Conservation (phyloP, 1,140 invertebrate genomes). For the Lepidostoma basale region DNA sequence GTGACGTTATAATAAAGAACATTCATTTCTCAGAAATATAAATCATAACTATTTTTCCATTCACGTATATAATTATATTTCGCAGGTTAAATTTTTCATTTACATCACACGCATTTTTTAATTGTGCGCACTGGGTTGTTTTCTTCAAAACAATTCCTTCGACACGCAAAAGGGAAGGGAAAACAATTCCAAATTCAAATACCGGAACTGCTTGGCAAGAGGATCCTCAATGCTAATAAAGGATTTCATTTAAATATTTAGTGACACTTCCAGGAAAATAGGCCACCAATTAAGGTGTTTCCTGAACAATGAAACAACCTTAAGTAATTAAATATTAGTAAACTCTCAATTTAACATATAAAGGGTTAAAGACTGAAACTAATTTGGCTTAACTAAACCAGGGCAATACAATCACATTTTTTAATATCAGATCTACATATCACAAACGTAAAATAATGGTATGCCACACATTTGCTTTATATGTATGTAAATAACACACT, state of each 20-base stretch:
- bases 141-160: too few relatives aligned
- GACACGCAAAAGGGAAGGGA: background rate
- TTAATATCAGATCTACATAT: background rate
- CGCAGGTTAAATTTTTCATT: background rate
- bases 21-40: background rate
- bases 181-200: background rate
- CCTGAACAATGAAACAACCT: background rate
- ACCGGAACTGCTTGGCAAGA: background rate
- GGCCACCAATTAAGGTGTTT: too few relatives aligned
- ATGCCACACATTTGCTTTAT: too few relatives aligned
- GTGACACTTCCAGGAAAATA: background rate
- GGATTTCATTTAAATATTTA: background rate
- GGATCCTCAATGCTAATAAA: background rate
- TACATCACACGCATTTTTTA: background rate
- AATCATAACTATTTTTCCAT: background rate
- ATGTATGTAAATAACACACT: too few relatives aligned
- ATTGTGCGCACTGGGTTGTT: too few relatives aligned
- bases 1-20: background rate
- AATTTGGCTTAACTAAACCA: too few relatives aligned
- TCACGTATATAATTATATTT: background rate
- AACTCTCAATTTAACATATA: background rate
- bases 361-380: background rate
- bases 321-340: background rate
- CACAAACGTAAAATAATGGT: background rate
- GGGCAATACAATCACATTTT: background rate